Base-by-base conservation (phyloP, 2,888 invertebrate genomes). In the Cerceris rybyensis region DNA sequence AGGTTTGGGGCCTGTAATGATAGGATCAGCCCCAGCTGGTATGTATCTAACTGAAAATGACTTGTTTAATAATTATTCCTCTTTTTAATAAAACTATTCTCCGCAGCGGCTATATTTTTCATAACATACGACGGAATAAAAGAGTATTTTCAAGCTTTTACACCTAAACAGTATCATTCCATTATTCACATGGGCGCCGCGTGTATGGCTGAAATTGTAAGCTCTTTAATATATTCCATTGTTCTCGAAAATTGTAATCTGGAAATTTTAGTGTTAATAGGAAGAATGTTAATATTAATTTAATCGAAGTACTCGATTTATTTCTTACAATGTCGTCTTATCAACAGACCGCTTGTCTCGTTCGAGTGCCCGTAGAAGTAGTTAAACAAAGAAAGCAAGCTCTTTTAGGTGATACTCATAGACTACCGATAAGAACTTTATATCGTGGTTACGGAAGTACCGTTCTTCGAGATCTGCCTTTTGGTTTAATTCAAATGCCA, bases 301-400 rank as follows among this genome's bases (percentile, higher is more conserved):
- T 55, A 28, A 57, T 57, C 11, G 39, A 28, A 57, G 7, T 7
- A 28, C 28, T 28, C 28, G 28, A 28, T 28, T 28, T 28, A 2
- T 28, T 28, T 28, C 28, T 28, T 28, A 28, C 28, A 28, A 28
- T 13, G 2, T n/a, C 13, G 49, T 60, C 39, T 72, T 11, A 55
- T 7, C 39, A 43, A 11, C 91, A 98, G 98, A 93, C 96, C 69
- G 98, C 98, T 7, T 99, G 99, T 91, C 90, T 97, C 5, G 95
- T 99, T 46, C 94, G 99, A 81, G 99, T 99, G 4, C 99, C 99
- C 0, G 96, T 98, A 6, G 99, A 99, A 93, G 96, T 99, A 73
- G 96, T 98, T 0, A 99, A 99, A 92, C 99, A 99, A 93, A 94
- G 99, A 76, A 95, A 96, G 49, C 99, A 99, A 93, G 96, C 96